Evolutionary conservation across 2,888 invertebrate species (phyloP).

Genomic region (Tetramorium bicarinatum): DNA sequence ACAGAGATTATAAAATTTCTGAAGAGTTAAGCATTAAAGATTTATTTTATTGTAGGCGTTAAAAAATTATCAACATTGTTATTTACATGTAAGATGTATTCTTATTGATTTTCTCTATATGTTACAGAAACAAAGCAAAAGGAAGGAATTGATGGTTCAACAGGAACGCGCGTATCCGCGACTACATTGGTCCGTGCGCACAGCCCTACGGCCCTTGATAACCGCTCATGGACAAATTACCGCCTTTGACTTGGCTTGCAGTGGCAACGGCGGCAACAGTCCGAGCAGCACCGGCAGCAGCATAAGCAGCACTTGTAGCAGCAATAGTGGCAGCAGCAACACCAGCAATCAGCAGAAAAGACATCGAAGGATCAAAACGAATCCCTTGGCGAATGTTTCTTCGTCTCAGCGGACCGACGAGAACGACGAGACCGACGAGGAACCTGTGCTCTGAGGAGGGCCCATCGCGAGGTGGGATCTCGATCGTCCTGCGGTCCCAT

Average conservation of each 20-base stretch:
- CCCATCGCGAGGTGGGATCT: slow-evolving; percentile 70
- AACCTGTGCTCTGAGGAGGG: slow-evolving; percentile 88
- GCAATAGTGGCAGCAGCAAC: slow-evolving; percentile 64
- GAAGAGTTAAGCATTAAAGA: no score
- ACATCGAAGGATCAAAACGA: slow-evolving; percentile 88
- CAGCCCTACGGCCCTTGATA: slow-evolving; percentile 93
- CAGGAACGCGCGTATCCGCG: slow-evolving; percentile 93
- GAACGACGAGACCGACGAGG: slow-evolving; percentile 89
- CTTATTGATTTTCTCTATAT: slow-evolving; percentile 5
- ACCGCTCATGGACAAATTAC: slow-evolving; percentile 86
- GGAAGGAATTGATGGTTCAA: slow-evolving; percentile 90
- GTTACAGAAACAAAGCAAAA: slow-evolving; percentile 88
- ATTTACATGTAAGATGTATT: neutral
- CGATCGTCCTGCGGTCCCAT: slow-evolving; percentile 68
- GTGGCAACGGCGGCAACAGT: slow-evolving; percentile 65
- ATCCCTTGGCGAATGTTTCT: slow-evolving; percentile 88
- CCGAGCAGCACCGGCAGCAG: slow-evolving; percentile 65
- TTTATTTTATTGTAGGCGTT: neutral
- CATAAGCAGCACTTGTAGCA: slow-evolving; percentile 68
- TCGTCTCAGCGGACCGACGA: slow-evolving; percentile 88
- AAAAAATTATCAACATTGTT: neutral
- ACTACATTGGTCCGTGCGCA: slow-evolving; percentile 91
- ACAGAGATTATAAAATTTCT: neutral
- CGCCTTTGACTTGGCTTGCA: slow-evolving; percentile 54
- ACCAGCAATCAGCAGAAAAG: slow-evolving; percentile 75